A percentile compares a stretch with the other conserved stretches of the same genome.
These are phyloP conservation scores for Xylota sylvarum DNA, from an alignment of 2,888 invertebrate genomes.

Conservation along the genomic window DNA sequence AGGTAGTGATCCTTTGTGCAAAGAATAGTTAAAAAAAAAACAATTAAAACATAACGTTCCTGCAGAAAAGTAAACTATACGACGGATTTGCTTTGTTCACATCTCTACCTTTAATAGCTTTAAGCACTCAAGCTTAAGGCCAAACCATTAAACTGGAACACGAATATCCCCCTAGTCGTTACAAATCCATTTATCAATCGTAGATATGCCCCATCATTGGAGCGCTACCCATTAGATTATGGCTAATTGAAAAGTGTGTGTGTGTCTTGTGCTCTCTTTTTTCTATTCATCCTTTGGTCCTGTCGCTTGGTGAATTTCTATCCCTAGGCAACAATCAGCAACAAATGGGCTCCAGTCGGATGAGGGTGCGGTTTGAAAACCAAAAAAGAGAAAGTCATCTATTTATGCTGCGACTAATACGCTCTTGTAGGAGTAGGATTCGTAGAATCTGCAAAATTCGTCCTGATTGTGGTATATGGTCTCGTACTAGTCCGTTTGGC, in stretches of 20 bases:
- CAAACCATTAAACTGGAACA: background rate
- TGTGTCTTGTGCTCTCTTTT: background rate
- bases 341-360: slow-evolving; percentile 5
- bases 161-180: background rate
- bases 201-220: background rate
- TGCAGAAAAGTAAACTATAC: background rate
- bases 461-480: background rate
- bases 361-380: slow-evolving; percentile 8
- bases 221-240: background rate
- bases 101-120: background rate
- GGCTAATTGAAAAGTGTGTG: slow-evolving; percentile 39
- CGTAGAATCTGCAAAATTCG: background rate
- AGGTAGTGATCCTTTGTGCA: background rate
- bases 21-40: background rate
- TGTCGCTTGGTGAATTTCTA: background rate
- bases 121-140: background rate
- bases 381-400: background rate
- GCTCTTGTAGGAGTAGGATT: background rate
- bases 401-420: slow-evolving; percentile 1
- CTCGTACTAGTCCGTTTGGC: background rate
- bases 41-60: background rate
- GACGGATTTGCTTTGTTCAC: background rate
- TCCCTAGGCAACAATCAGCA: slow-evolving; percentile 10
- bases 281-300: background rate
- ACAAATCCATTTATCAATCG: slow-evolving; percentile 28